A percentile compares a stretch with the other conserved stretches of the same genome.
Conservation (phyloP, 2,888 invertebrate species). For the Proisotoma minuta region DNA sequence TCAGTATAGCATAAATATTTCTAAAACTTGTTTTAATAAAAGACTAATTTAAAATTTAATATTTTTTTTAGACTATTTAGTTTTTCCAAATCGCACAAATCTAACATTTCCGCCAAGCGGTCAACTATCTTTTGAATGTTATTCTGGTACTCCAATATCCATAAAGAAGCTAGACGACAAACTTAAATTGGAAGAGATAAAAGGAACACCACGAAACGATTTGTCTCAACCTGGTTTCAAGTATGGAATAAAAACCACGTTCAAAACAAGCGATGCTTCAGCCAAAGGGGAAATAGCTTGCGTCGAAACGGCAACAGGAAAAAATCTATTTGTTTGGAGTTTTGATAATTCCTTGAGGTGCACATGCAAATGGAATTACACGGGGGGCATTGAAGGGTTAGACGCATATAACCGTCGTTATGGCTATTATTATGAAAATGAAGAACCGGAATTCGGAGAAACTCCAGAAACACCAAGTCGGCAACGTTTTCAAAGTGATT, state of each 20-base stretch:
- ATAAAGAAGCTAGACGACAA: not conserved
- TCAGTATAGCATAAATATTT: not conserved
- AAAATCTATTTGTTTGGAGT: not conserved
- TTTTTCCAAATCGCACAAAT: conserved; percentile 1
- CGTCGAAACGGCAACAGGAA: not conserved
- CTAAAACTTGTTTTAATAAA: not conserved
- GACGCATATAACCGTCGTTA: not conserved
- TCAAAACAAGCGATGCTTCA: not conserved
- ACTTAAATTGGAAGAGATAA: not conserved
- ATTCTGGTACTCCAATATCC: not conserved
- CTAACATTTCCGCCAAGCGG: not conserved
- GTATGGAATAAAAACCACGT: not conserved
- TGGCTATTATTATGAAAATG: not conserved
- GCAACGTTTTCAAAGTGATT: not conserved
- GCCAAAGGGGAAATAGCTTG: not conserved
- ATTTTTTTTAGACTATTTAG: not conserved
- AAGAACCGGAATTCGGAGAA: conserved; percentile 2
- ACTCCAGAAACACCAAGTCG: not conserved
- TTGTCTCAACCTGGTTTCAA: not conserved
- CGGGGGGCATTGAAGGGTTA: not conserved
- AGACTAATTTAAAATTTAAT: not conserved
- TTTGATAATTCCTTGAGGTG: not conserved
- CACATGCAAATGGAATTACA: conserved; percentile 6
- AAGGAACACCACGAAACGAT: not conserved
- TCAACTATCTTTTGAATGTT: not conserved